Evolutionary conservation across 2,797 vertebrate species (phyloP).

Genomic region (Pangasius krempfi): DNA sequence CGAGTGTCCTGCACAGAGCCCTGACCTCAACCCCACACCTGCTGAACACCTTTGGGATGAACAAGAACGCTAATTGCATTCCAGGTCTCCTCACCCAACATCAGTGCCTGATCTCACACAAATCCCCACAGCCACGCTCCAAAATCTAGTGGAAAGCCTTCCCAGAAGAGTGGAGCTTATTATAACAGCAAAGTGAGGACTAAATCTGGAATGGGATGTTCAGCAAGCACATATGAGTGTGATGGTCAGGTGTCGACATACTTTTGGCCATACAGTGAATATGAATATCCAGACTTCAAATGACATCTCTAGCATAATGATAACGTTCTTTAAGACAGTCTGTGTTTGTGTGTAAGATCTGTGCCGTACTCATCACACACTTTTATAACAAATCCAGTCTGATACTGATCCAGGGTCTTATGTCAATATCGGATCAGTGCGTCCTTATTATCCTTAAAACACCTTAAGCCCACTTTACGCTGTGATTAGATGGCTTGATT

Average conservation of each 20-base stretch:
- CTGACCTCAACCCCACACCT: too few relatives aligned
- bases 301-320: neutral
- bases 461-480: neutral
- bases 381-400: neutral
- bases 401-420: neutral
- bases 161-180: neutral
- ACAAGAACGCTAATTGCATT: too few relatives aligned
- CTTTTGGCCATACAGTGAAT: neutral
- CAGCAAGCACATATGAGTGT: neutral
- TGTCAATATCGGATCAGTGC: neutral
- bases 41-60: too few relatives aligned
- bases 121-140: neutral
- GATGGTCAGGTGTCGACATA: neutral
- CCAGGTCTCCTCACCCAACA: neutral
- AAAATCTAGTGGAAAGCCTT: neutral
- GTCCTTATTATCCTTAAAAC: neutral
- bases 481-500: neutral
- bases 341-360: neutral
- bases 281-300: neutral
- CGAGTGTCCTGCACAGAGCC: too few relatives aligned
- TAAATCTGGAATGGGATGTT: neutral
- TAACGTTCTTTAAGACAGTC: neutral
- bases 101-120: neutral
- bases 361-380: neutral
- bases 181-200: too few relatives aligned